phyloP scores from a whole-genome alignment of 2,797 vertebrate species.

The Todus mexicanus region DNA sequence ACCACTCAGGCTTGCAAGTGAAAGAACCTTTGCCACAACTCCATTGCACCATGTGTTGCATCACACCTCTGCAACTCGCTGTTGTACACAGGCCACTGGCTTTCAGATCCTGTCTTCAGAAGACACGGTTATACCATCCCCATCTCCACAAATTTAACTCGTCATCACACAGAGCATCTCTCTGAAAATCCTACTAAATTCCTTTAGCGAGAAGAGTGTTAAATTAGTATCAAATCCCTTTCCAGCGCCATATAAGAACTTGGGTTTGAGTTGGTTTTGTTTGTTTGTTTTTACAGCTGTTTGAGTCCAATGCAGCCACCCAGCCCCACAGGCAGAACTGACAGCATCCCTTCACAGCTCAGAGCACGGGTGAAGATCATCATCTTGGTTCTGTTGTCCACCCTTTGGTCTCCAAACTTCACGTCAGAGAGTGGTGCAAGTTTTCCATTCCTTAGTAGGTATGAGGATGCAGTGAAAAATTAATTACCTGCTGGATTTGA shows the following conservation, averaged over 20 bases:
- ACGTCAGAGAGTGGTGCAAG: background rate
- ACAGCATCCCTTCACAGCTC: background rate
- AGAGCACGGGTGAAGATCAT: background rate
- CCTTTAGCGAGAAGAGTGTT: background rate
- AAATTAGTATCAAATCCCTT: background rate
- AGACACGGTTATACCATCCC: background rate
- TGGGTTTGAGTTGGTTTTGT: background rate
- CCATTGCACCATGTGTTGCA: background rate
- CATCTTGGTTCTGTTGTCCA: background rate
- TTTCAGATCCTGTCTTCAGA: background rate
- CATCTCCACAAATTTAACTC: background rate
- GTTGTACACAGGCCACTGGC: background rate
- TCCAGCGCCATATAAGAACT: background rate
- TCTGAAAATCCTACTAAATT: background rate
- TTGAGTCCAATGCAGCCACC: background rate
- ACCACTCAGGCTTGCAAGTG: background rate
- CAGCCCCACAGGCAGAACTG: background rate
- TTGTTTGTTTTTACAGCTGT: background rate
- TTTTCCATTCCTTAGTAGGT: background rate
- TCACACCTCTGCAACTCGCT: fast-evolving
- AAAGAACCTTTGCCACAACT: background rate
- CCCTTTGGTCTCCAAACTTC: background rate
- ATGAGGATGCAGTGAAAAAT: background rate
- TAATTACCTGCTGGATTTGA: background rate
- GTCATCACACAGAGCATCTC: background rate